Evolutionary conservation across 2,113 vertebrate species (phyloP), one percentile per base, ranked within the genome.

Genomic region (Caloenas nicobarica): DNA sequence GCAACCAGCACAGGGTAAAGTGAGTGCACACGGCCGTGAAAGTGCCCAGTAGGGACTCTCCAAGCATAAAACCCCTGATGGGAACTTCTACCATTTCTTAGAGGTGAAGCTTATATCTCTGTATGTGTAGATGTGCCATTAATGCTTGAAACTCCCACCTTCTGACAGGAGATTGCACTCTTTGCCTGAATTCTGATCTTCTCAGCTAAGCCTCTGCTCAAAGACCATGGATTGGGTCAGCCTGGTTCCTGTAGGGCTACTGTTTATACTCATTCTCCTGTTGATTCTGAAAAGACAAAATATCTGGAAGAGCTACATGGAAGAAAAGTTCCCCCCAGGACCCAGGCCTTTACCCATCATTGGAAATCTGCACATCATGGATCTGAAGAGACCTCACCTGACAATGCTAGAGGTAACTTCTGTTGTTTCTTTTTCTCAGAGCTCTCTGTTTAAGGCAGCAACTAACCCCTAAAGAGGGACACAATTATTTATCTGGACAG

Each of bases 331-430:
- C 68, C 97, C 94, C 50, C 96, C 97, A 60, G 96, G 96, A 93
- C 93, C 97, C 8, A 91, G 34, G 48, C 77, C 94, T 36, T 94
- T 96, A 85, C 94, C 97, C 17, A 11, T 98, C 70, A 91, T 97
- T 73, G 96, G 97, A 92, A 98, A 98, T 74, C 92, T 97, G 33
- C 87, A 93, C 33, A 92, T 97, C 22, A 81, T 97, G 42, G 91
- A 96, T 69, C 62, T 96, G 77, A 88, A 94, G 66, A 96, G 72
- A 28, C 84, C 69, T 15, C 61, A 92, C 71, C 58, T 68, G 81
- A 95, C 76, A 12, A 84, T 95, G 90, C 5, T 93, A 29, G 83
- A 96, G 95, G 94, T 95, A 95, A 94, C 5, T 31, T 24, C n/a
- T 79, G 10, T 33, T 83, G 28, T 51, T 74, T 18, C 12, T 46